Evolutionary conservation across 1,140 invertebrate genomes (phyloP).

Genomic region (Maniola jurtina): DNA sequence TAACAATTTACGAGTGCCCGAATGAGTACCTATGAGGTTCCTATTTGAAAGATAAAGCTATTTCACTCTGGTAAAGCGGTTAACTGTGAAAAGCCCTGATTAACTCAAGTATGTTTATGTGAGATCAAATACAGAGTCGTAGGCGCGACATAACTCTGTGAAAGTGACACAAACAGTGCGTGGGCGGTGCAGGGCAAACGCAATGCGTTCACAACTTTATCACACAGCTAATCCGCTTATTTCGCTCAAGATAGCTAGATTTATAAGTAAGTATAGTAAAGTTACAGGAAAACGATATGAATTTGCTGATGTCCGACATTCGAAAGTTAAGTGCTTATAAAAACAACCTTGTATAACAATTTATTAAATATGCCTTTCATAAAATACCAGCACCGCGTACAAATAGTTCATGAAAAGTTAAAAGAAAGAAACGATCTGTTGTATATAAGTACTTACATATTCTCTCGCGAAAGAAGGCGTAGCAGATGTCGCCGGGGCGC

Average conservation of each 20-base stretch:
- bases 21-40: neutral
- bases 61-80: slow-evolving; percentile 20
- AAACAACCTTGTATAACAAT: no score
- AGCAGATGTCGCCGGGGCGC: slow-evolving; percentile 74
- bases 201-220: slow-evolving; percentile 39
- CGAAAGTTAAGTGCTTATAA: no score
- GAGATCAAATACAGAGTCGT: slow-evolving; percentile 56
- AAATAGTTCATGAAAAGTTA: slow-evolving; percentile 1
- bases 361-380: no score
- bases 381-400: neutral
- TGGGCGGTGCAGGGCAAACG: slow-evolving; percentile 51
- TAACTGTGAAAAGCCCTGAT: slow-evolving; percentile 50
- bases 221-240: slow-evolving; percentile 56
- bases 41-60: no score
- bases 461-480: slow-evolving; percentile 55
- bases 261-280: neutral
- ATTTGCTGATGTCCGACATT: no score
- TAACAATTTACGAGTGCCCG: slow-evolving; percentile 6
- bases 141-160: slow-evolving; percentile 62
- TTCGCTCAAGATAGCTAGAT: slow-evolving; percentile 4
- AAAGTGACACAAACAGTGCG: slow-evolving; percentile 66
- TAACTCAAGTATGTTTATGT: slow-evolving; percentile 53
- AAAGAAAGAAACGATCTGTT: slow-evolving; percentile 1
- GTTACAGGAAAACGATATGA: no score
- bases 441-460: slow-evolving; percentile 46